phyloP scores from a whole-genome alignment of 2,888 invertebrate genomes.

The Mechanitis messenoides region DNA sequence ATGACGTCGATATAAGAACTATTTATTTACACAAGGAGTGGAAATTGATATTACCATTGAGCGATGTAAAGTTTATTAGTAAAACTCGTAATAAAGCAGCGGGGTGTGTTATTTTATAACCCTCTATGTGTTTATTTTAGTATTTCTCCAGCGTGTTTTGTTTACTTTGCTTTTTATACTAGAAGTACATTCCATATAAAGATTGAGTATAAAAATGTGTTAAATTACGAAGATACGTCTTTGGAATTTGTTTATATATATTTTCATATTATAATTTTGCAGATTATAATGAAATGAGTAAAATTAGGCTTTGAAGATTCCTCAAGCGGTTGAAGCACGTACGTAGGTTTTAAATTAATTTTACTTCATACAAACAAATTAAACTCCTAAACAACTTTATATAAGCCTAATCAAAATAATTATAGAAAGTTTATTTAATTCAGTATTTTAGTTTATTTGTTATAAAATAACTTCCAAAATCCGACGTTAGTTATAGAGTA shows the following conservation, averaged over 20 bases:
- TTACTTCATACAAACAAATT: not conserved
- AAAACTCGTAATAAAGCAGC: slow-evolving; percentile 38
- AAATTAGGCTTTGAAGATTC: slow-evolving; percentile 5
- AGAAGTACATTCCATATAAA: not conserved
- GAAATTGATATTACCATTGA: slow-evolving; percentile 35
- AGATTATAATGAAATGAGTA: not conserved
- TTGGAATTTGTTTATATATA: too few relatives aligned
- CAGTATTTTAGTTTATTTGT: not conserved
- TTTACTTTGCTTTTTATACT: slow-evolving; percentile 15
- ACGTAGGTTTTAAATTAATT: slow-evolving; percentile 2
- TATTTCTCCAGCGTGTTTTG: slow-evolving; percentile 16
- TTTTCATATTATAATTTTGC: too few relatives aligned
- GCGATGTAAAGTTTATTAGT: slow-evolving; percentile 42
- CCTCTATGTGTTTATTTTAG: slow-evolving; percentile 30
- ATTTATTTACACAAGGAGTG: slow-evolving; percentile 24
- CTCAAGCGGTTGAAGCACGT: not conserved
- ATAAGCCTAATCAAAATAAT: slow-evolving; percentile 2
- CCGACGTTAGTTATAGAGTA: too few relatives aligned
- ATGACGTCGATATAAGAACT: slow-evolving; percentile 27
- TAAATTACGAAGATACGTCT: not conserved
- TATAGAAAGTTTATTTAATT: not conserved
- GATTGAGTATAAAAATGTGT: not conserved
- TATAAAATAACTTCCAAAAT: not conserved
- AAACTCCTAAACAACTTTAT: not conserved
- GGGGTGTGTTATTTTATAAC: slow-evolving; percentile 38